Base-by-base conservation (phyloP, 2,888 invertebrate genomes). In the Sinentomon sp. region DNA sequence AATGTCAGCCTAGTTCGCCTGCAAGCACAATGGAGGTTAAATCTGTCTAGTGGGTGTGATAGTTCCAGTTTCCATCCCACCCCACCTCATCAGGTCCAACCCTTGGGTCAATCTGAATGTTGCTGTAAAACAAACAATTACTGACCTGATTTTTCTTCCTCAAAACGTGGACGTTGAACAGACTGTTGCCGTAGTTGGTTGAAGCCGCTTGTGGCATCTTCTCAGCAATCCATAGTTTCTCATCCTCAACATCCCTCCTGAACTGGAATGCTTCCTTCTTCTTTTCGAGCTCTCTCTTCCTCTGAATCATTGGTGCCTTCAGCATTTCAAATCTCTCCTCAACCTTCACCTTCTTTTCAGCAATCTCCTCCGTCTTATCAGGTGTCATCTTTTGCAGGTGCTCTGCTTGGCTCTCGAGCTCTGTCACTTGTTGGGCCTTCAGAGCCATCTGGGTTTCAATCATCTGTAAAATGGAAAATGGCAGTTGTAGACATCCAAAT, bases 251-350 rank as follows among this genome's bases (percentile, higher is more conserved):
- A 51, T 99, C 97, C 41, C 97, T 71, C 39, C 89, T 68, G 64
- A 97, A 99, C 53, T 82, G 82, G 66, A 77, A 82, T 9, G 85
- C 85, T 54, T 85, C 85, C 59, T 97, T 97, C 60, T 92, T 94
- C 65, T 92, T 89, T 44, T 89, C 83, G 46, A 99, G 58, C 22
- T 85, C 70, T 33, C 64, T 61, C 47, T 94, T 85, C 3, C 63
- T 39, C 44, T 82, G 78, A 38, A 82, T 54, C 30, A 97, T 55
- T 1, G 94, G 97, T 19, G 78, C 83, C 53, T 94, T 87, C 37
- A 97, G 67, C 50, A 83, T 77, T 43, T 82, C 74, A 56, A 94
- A 92, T 36, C 92, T 66, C 49, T 83, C 74, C 44, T 94, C 82
- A 2, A 99, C 94, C 34, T 75, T 72, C 40, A 71, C 67, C 54